Base-by-base conservation (phyloP, 2,113 vertebrate species). In the Mastomys coucha region DNA sequence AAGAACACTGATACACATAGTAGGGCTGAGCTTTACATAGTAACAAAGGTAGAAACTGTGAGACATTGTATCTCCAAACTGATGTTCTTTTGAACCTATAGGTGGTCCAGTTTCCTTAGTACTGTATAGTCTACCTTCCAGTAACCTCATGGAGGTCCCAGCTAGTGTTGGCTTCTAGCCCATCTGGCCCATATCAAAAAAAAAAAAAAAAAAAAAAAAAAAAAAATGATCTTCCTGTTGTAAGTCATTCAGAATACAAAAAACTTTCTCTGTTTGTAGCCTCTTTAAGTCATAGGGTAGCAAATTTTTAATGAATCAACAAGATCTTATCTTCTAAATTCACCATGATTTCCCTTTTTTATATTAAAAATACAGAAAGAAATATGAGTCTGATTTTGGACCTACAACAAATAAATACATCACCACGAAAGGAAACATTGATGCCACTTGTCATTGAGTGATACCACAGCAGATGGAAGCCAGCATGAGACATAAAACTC, bases 391-490 rank as follows among this genome's bases (percentile, higher is more conserved):
- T 89, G 13, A 53, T 36, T 73, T 65, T 89, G 67, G 81, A 78
- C 73, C 85, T 85, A 56, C 91, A 93, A 39, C 17, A 91, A 95
- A 86, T 84, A 92, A 93, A 92, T 87, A 56, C 76, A 81, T 81
- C 82, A 93, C 88, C 67, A 65, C n/a, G 49, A 97, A 85, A 53
- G n/a, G 86, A 96, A 96, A 91, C 56, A 86, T 78, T 78, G 95
- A 91, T 97, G 96, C 94, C 89, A 77, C 91, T 98, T 73, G 56
- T 96, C 75, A 58, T 81, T 96, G 91, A 97, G 81, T 95, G 97
- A 98, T 63, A 91, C 81, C 93, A 92, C 97, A 92, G 65, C 94
- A 98, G 96, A 97, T 91, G 97, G 97, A 95, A 90, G 97, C 89
- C 97, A 97, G 97, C 96, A 56, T 89, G 98, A 96, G 95, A 81